These are phyloP conservation scores for Enteromius afrohamiltoni DNA, from an alignment of 2,797 vertebrate genomes.

Conservation along the genomic window DNA sequence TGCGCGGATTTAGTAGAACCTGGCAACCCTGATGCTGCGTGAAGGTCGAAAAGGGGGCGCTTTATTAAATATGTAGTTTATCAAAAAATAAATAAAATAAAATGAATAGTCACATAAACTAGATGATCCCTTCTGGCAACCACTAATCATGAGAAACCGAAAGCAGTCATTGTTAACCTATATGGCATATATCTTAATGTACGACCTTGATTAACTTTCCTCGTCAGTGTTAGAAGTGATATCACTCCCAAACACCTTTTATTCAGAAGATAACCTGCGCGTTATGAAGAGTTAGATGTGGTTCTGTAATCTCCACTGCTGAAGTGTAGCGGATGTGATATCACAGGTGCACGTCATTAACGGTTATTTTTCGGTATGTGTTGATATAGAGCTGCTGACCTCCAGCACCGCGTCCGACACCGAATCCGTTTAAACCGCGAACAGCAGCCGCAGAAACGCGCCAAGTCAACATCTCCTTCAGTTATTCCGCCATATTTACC, in stretches of 20 bases:
- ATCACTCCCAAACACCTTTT: neutral
- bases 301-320: neutral
- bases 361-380: neutral
- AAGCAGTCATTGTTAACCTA: neutral
- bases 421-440: neutral
- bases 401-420: neutral
- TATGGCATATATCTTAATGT: neutral
- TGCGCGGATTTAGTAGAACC: neutral
- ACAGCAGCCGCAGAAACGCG: neutral
- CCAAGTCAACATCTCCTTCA: neutral
- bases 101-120: neutral
- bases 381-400: conserved; percentile 12
- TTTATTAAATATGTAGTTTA: neutral
- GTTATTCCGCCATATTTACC: neutral
- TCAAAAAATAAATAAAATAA: too few species aligned
- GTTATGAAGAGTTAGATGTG: neutral
- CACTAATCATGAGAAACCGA: neutral
- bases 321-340: neutral
- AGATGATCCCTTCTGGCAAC: neutral
- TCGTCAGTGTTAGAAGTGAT: neutral
- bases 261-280: neutral
- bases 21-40: neutral
- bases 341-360: neutral
- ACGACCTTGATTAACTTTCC: neutral
- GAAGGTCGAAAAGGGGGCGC: neutral